Evolutionary conservation across 1,140 invertebrate species (phyloP).

Genomic region (Drosophila arawakana): DNA sequence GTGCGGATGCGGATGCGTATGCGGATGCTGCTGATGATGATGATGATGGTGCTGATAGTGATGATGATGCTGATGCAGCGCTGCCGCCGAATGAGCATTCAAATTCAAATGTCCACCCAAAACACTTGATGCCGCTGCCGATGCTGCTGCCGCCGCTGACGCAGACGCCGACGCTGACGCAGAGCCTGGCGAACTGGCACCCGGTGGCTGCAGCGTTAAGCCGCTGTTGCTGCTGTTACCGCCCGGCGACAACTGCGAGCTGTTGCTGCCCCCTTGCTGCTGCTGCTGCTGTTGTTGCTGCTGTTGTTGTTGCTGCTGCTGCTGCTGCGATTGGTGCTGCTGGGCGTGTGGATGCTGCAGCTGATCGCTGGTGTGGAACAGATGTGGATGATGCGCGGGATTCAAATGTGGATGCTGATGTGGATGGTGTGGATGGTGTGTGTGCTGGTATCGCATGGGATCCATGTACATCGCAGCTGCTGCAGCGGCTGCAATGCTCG

Average conservation of each 20-base stretch:
- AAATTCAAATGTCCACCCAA: conserved; percentile 68
- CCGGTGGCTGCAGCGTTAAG: conserved; percentile 67
- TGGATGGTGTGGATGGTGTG: conserved; percentile 79
- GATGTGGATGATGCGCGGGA: conserved; percentile 84
- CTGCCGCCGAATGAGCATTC: conserved; percentile 64
- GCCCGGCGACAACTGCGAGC: conserved; percentile 73
- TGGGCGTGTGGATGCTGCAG: conserved; percentile 76
- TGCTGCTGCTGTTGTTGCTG: conserved; percentile 48
- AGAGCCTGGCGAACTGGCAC: too few species aligned
- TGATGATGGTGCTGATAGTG: conserved; percentile 40
- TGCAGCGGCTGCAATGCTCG: conserved; percentile 82
- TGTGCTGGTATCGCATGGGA: conserved; percentile 83
- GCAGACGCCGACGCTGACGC: too few species aligned
- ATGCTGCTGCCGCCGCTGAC: conserved; percentile 67
- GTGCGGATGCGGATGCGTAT: conserved; percentile 60
- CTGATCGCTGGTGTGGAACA: conserved; percentile 83
- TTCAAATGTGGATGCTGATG: conserved; percentile 83
- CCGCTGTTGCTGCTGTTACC: conserved; percentile 67
- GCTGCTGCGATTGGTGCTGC: conserved; percentile 44
- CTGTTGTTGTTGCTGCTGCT: background rate
- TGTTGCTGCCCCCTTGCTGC: conserved; percentile 53
- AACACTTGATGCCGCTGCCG: conserved; percentile 68
- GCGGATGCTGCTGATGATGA: background rate
- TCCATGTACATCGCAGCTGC: conserved; percentile 84
- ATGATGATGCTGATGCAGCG: conserved; percentile 77